Evolutionary conservation across 2,797 vertebrate species (phyloP), one percentile per base, ranked within the genome.

Genomic region (Microtus obscurus): DNA sequence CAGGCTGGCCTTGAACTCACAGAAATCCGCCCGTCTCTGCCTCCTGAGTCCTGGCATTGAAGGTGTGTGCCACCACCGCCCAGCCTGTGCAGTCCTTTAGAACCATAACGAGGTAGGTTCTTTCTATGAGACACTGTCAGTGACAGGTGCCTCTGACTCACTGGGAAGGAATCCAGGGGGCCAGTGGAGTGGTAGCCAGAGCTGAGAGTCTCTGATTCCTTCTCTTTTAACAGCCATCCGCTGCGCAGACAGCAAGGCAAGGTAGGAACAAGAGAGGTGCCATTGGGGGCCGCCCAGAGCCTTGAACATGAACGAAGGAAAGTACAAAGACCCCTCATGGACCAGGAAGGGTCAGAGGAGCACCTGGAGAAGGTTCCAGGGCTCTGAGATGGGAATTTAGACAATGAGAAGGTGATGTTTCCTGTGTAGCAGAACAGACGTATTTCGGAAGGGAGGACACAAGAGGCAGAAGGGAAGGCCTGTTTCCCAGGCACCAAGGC

Each of bases 391-490:
- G 85, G 87, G 63, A 65, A 34, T 74, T 34, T 61, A 13, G 69
- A 25, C 85, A 23, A 13, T 13, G 14, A 79, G 76, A 71, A 63
- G 40, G 12, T 45, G 37, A 1, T 65, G 5, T 73, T 21, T 3
- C 29, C 29, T 14, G 31, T 21, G 11, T 1, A 10, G 48, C 23
- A 25, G 79, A 71, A 29, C 77, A 59, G 16, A 21, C 13, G 3
- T 61, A 5, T 37, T 48, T 0, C 25, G 4, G 31, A 92, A n/a
- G 8, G 10, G 11, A 0, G 2, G 2, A n/a, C 9, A 23, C 34
- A 8, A 1, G 23, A 53, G 51, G 40, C 40, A 74, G 17, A 85
- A n/a, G 8, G 21, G 29, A 34, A 23, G 14, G 31, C 31, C 31
- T 88, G 10, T n/a, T 73, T 80, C 45, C 48, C 16, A 67, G 80